Percentiles rank a stretch among this genome's conserved stretches.
These are phyloP conservation scores for Coleophora flavipennella DNA, from an alignment of 2,888 invertebrate genomes.

Conservation along the genomic window DNA sequence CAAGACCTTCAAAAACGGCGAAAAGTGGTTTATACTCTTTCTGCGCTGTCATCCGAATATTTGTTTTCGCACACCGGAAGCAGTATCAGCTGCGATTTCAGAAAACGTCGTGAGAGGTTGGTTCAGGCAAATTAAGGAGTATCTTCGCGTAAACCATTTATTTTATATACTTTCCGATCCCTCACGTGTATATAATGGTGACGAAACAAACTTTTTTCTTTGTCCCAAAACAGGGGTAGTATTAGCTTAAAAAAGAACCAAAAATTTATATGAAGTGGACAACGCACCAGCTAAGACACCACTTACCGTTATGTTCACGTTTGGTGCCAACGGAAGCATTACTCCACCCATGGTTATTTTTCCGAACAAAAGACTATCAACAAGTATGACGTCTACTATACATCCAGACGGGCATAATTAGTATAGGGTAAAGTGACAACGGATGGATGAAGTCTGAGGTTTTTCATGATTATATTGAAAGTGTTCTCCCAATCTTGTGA, in stretches of 20 bases:
- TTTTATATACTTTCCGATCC: conserved; percentile 17
- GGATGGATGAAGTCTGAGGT: conserved; percentile 12
- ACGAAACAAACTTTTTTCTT: conserved; percentile 23
- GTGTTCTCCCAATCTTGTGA: conserved; percentile 3
- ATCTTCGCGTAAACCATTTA: conserved; percentile 7
- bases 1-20: neutral
- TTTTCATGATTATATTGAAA: conserved; percentile 10
- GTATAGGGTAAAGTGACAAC: conserved; percentile 16
- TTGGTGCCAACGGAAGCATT: conserved; percentile 27
- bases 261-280: conserved; percentile 37
- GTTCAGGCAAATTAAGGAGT: conserved; percentile 20
- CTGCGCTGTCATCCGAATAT: neutral
- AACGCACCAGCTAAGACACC: conserved; percentile 27
- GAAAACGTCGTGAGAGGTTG: conserved; percentile 24
- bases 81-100: conserved; percentile 21
- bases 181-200: conserved; percentile 21
- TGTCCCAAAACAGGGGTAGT: conserved; percentile 18
- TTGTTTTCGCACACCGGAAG: conserved; percentile 16
- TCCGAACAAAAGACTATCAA: conserved; percentile 28
- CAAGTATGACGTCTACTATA: conserved; percentile 23
- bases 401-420: conserved; percentile 32
- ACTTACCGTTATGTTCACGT: conserved; percentile 38
- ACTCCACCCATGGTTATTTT: conserved; percentile 37
- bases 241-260: conserved; percentile 17
- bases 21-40: neutral